Conservation (phyloP, 1,140 invertebrate species). For the Drosophila lacertosa region DNA sequence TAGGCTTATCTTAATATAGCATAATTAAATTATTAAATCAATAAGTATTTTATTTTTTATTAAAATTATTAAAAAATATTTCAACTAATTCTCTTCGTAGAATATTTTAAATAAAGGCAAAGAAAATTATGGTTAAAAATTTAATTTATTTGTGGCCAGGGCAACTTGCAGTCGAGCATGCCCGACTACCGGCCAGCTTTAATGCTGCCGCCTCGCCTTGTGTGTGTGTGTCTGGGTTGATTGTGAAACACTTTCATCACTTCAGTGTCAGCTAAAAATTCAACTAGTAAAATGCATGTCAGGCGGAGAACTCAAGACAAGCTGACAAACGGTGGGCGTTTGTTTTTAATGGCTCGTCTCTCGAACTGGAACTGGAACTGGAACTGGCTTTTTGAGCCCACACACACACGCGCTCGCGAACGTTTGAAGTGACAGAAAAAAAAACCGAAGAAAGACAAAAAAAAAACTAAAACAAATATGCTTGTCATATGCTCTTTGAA, state of each 20-base stretch:
- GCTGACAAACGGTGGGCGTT: conserved; percentile 70
- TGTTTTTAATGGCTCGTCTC: conserved; percentile 70
- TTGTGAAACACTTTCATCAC: conserved; percentile 81
- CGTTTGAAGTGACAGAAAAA: conserved; percentile 41
- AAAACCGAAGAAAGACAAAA: neutral
- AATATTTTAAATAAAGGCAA: no score
- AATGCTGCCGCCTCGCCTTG: conserved; percentile 67
- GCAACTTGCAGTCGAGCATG: neutral
- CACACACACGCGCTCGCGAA: conserved; percentile 46
- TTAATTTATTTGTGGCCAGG: neutral
- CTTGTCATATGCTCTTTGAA: conserved; percentile 36
- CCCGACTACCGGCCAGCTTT: no score
- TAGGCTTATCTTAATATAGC: no score
- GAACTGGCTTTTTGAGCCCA: conserved; percentile 64
- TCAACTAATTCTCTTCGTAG: no score
- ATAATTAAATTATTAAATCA: no score
- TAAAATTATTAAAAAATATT: no score
- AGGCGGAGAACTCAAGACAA: conserved; percentile 36
- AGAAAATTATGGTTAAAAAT: no score
- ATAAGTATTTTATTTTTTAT: no score
- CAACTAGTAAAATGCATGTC: conserved; percentile 62
- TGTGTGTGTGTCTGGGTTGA: conserved; percentile 68
- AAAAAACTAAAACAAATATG: neutral
- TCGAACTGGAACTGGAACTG: conserved; percentile 40
- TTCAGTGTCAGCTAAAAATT: conserved; percentile 45